Evolutionary conservation across 2,888 invertebrate genomes (phyloP), one percentile per base, ranked within the genome.

Genomic region (Harpalus rufipes): DNA sequence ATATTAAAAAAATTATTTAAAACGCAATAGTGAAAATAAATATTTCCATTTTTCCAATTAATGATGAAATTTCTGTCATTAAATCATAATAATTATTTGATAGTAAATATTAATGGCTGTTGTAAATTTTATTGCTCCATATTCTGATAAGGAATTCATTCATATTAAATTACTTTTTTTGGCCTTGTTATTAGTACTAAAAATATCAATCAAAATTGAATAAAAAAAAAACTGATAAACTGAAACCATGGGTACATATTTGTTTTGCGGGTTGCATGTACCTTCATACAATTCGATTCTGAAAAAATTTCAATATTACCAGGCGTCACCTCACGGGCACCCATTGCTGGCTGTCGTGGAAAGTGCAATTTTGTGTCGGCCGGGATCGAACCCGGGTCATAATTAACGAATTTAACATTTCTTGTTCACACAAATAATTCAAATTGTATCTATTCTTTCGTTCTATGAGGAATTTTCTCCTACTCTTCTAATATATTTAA

Each of bases 101-200:
- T 83, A 83, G 83, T 83, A 83, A 59, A 76, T 74, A 14, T 83
- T 74, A 76, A 74, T 83, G 21, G 44, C 51, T 74, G 61, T 74
- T 76, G 83, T 83, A 83, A 83, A 59, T 59, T 76, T 83, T 74
- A 83, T 83, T 83, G 83, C 83, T 61, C 68, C 59, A 83, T 61
- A 68, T 14, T 44, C 61, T 76, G 83, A 83, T 83, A 83, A 76
- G 16, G 16, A 16, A 41, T 83, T 76, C 83, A 83, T 81, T 81
- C 83, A 76, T 83, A 10, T 81, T 39, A 63, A 74, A 44, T 44
- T 44, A 68, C 7, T 44, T 39, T 44, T 39, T 39, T 41, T 65
- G 81, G 63, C 81, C 81, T 81, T 81, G 63, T 16, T 61, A n/a
- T n/a, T n/a, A n/a, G n/a, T n/a, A 16, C 72, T 72, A 72, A 44